Conservation (phyloP, 2,113 vertebrate species). For the Edolisoma coerulescens region DNA sequence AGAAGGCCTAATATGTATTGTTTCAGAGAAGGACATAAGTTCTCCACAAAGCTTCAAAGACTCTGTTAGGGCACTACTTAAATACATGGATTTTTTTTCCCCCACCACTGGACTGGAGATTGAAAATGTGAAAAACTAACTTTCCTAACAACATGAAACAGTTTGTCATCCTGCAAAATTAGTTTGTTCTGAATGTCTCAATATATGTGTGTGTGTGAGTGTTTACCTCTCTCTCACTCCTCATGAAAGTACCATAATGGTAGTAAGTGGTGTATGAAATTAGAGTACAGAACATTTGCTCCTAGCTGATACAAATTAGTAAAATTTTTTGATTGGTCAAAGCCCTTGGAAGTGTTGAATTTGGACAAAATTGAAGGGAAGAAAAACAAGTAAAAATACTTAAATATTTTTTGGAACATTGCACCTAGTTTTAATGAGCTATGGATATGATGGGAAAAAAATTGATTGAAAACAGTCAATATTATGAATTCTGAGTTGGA, state of each 20-base stretch:
- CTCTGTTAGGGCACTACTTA: neutral
- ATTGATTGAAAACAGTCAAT: neutral
- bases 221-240: neutral
- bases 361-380: neutral
- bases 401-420: neutral
- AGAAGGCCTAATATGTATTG: neutral
- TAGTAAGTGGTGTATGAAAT: constrained; percentile 50
- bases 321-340: constrained; percentile 5
- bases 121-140: neutral
- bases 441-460: neutral
- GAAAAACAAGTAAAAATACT: neutral
- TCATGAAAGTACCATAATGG: neutral
- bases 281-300: constrained; percentile 31
- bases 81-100: neutral
- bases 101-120: neutral
- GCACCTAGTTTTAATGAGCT: neutral
- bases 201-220: neutral
- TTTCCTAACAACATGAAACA: neutral
- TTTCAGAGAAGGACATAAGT: neutral
- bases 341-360: neutral
- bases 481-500: neutral
- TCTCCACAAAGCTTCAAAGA: neutral
- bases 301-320: neutral
- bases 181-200: neutral
- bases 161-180: neutral